Base-by-base conservation (phyloP, 1,140 invertebrate species). In the Spodoptera frugiperda region DNA sequence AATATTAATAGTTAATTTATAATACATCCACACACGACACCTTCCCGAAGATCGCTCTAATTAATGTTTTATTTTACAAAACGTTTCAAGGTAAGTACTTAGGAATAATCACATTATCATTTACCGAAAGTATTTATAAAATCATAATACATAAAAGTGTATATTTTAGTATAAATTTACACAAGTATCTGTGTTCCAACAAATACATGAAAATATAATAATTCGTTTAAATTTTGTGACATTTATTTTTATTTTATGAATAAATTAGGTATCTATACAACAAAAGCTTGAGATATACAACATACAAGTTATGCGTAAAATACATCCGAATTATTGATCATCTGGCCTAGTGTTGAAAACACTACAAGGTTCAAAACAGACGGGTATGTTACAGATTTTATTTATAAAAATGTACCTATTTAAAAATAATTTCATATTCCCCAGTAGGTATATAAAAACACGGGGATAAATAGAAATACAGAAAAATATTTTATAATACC, bases 61-160 rank as follows among this genome's bases (percentile, higher is more conserved):
- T 17, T 46, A 79, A 59, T 63, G 9, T 61, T 71, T 19, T 73
- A 81, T 75, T 77, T 77, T 78, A 81, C 59, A 77, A 63, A 70
- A 77, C 77, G 67, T 67, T 57, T 71, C 59, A 61, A 44, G 76
- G 59, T 82, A 82, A 82, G 80, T 82, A 82, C 78, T 82, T 21
- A 65, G 39, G 61, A 74, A 59, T 59, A 48, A 59, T 73, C 44
- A 73, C 70, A 65, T 48, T 10, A 25, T 65, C 39, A 65, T 44
- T 67, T 67, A 72, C 57, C 39, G 53, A 72, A 72, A 55, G 6
- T 55, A 17, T 46, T 17, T 11, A 57, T 49, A 25, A 55, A 71
- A 57, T 54, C 30, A 72, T 54, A 55, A 72, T 61, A 17, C 10
- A 61, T 15, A 61, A 44, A 33, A 39, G 57, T 61, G n/a, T 61